Conservation (phyloP, 2,888 invertebrate genomes). For the Pollenia angustigena region DNA sequence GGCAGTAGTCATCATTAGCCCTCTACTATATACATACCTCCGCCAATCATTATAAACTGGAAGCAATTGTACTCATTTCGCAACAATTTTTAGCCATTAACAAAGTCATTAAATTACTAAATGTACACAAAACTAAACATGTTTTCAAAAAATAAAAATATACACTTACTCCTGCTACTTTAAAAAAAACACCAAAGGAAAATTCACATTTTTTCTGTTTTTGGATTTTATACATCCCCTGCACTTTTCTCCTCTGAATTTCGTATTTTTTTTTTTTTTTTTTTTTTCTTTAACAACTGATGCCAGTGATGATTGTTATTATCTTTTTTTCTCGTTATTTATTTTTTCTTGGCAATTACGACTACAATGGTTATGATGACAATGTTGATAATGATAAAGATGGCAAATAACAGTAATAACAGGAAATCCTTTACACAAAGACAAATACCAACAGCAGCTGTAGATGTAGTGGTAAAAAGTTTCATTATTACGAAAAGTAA, state of each 20-base stretch:
- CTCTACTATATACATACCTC: constrained; percentile 2
- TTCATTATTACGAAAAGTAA: no score
- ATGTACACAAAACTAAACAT: neutral
- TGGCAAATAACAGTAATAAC: constrained; percentile 38
- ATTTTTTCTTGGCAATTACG: constrained; percentile 23
- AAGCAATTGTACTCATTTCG: constrained; percentile 55
- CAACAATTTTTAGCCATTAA: constrained; percentile 52
- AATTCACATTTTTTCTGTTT: constrained; percentile 5
- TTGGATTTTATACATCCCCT: constrained; percentile 5
- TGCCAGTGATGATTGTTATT: constrained; percentile 46
- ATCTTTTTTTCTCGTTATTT: neutral
- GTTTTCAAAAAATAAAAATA: neutral
- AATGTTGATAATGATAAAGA: constrained; percentile 20
- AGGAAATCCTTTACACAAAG: constrained; percentile 47
- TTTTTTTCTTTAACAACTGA: constrained; percentile 33
- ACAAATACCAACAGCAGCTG: constrained; percentile 1
- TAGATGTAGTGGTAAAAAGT: neutral
- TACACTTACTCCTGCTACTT: neutral
- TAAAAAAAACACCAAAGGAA: neutral
- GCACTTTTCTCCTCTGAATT: neutral
- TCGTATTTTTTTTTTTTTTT: neutral
- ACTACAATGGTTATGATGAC: constrained; percentile 27
- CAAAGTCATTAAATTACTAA: constrained; percentile 45
- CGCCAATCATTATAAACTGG: constrained; percentile 31
- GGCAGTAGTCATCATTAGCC: constrained; percentile 11